These are phyloP conservation scores for Auanema sp. DNA, from an alignment of 2,888 invertebrate species.

Conservation along the genomic window DNA sequence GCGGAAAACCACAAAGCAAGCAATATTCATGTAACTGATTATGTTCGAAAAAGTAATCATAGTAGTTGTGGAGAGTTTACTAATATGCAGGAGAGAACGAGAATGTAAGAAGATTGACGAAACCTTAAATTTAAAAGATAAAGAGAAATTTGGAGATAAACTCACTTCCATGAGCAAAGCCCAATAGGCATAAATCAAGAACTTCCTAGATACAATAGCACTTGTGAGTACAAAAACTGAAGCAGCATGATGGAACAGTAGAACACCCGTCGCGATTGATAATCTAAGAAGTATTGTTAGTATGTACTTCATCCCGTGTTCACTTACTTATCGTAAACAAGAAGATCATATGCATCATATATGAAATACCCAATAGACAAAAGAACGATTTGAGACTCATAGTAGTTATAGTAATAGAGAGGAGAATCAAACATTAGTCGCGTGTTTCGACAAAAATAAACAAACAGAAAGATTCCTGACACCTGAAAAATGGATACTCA, in stretches of 20 bases:
- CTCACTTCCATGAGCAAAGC: constrained; percentile 40
- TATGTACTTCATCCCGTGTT: too few relatives aligned
- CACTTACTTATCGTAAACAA: constrained; percentile 44
- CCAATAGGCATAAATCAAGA: constrained; percentile 46
- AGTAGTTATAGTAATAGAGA: constrained; percentile 34
- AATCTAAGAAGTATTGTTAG: constrained; percentile 24
- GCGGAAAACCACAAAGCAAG: constrained; percentile 40
- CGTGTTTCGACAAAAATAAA: constrained; percentile 34
- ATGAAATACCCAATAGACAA: constrained; percentile 45
- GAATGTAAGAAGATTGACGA: constrained; percentile 42
- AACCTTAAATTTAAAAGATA: constrained; percentile 18
- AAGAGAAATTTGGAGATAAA: neutral
- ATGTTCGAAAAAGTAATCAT: constrained; percentile 38
- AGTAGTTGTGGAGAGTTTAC: constrained; percentile 34
- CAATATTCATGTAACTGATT: constrained; percentile 30
- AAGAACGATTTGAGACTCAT: constrained; percentile 36
- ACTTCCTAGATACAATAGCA: constrained; percentile 37
- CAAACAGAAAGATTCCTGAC: constrained; percentile 36
- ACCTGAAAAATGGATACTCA: constrained; percentile 25
- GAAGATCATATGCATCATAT: constrained; percentile 40
- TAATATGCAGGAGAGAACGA: constrained; percentile 37
- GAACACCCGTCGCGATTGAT: constrained; percentile 42
- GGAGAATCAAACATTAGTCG: constrained; percentile 43
- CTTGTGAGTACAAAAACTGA: constrained; percentile 38
- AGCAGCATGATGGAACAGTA: constrained; percentile 42